Conservation (phyloP, 1,140 invertebrate species). For the Sipha flava region DNA sequence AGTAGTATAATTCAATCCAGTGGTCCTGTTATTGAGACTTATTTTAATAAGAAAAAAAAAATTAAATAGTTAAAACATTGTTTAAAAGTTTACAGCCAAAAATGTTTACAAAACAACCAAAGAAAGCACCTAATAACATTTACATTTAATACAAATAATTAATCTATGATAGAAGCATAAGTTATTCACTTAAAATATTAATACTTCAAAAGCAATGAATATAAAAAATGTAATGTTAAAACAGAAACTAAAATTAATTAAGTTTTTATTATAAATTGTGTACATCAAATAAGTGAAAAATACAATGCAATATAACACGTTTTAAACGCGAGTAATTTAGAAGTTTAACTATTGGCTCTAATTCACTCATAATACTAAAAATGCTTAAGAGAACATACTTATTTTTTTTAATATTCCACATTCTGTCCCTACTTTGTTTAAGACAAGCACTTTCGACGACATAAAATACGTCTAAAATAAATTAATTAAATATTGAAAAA, state of each 20-base stretch:
- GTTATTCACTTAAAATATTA: not conserved
- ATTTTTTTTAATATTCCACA: constrained; percentile 1
- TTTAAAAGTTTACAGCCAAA: not conserved
- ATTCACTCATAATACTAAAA: not conserved
- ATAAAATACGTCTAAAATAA: constrained; percentile 6
- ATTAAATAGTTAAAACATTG: too few relatives aligned
- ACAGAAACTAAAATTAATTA: not conserved
- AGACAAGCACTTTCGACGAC: not conserved
- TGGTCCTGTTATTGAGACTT: too few relatives aligned
- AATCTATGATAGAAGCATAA: not conserved
- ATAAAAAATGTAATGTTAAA: not conserved
- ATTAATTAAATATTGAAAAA: not conserved
- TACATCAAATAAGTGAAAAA: not conserved
- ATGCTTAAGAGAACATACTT: not conserved
- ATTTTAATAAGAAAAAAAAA: too few relatives aligned
- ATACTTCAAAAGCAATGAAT: not conserved
- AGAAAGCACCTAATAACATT: not conserved
- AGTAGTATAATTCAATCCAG: too few relatives aligned
- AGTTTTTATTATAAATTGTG: not conserved
- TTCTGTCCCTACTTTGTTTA: not conserved
- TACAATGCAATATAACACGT: not conserved
- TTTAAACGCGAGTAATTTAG: not conserved
- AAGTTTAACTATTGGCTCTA: not conserved
- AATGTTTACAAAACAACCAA: not conserved
- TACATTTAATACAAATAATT: not conserved